Base-by-base conservation (phyloP, 2,113 vertebrate species). In the Euleptes europaea region DNA sequence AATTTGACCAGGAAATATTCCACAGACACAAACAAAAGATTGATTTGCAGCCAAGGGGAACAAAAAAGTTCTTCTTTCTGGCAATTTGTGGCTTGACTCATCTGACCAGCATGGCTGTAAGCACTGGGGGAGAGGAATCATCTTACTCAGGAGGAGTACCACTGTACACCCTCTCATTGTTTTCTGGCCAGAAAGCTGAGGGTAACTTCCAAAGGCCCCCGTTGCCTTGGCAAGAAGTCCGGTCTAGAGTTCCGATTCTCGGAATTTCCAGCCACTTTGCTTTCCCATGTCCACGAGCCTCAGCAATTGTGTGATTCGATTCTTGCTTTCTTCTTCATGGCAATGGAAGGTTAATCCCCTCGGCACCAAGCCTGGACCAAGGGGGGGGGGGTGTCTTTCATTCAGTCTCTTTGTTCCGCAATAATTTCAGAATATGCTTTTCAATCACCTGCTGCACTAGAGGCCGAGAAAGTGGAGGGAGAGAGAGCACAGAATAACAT, bases 381-480 rank as follows among this genome's bases (percentile, higher is more conserved):
- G 72, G 28, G 2, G 14, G 40, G 40, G 13, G 23, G 6, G 3
- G 49, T 1, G 2, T 33, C 17, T 71, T 69, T 92, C 86, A 90
- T 76, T 93, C 80, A 0, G 85, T 83, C 67, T 91, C 85, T 0
- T 91, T 93, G 75, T 83, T 94, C 92, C 95, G 94, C 86, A 97
- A 95, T 82, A 98, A 94, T 82, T 95, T 96, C 86, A 98, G 91
- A 91, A 98, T 97, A 81, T 98, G 98, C 86, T 96, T 97, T 94
- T 98, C 98, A 54, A 98, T 96, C 74, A 96, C 97, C 94, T 97
- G 97, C 95, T 98, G 98, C 84, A 98, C 98, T 98, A 78, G 14
- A 91, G 88, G 85, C 81, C 76, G 63, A 84, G 78, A 3, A 47
- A 11, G 70, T 14, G 6, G 15, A 40, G 9, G 1, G 40, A 10